Evolutionary conservation across 2,113 vertebrate genomes (phyloP).

Genomic region (Mustela nigripes): DNA sequence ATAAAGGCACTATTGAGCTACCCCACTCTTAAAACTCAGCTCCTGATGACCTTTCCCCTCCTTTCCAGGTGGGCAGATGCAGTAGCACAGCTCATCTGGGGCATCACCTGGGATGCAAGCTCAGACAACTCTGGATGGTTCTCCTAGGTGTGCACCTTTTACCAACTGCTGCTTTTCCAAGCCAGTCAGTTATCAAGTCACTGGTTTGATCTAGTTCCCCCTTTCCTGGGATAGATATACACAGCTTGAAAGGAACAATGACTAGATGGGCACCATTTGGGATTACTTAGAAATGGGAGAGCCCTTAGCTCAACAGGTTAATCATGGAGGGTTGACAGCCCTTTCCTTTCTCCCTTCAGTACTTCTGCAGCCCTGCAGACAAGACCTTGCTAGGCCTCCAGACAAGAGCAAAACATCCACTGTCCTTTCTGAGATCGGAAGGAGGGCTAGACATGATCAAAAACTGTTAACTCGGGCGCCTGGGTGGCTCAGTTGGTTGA

Average conservation of each 20-base stretch:
- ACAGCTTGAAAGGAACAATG: background rate
- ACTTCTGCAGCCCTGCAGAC: background rate
- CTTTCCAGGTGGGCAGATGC: background rate
- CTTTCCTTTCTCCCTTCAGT: background rate
- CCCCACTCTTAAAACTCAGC: constrained; percentile 42
- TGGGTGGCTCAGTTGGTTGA: too few relatives aligned
- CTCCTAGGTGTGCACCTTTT: background rate
- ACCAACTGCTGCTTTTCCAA: constrained; percentile 10
- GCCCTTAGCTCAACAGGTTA: constrained; percentile 8
- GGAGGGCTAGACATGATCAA: background rate
- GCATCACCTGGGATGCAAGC: background rate
- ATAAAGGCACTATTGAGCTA: constrained; percentile 9
- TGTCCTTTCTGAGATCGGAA: constrained; percentile 24
- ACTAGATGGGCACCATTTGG: background rate
- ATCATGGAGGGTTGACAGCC: background rate
- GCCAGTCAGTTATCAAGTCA: background rate
- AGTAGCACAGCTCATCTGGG: constrained; percentile 34
- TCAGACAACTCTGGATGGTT: background rate
- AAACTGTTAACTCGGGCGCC: background rate
- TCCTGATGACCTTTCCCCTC: background rate
- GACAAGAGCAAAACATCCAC: background rate
- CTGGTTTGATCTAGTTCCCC: constrained; percentile 26
- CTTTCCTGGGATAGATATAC: background rate
- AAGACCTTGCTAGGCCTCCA: background rate
- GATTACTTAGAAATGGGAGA: constrained; percentile 15